A percentile compares a stretch with the other conserved stretches of the same genome.
phyloP scores from a whole-genome alignment of 2,888 invertebrate genomes.

The Luffia ferchaultella region DNA sequence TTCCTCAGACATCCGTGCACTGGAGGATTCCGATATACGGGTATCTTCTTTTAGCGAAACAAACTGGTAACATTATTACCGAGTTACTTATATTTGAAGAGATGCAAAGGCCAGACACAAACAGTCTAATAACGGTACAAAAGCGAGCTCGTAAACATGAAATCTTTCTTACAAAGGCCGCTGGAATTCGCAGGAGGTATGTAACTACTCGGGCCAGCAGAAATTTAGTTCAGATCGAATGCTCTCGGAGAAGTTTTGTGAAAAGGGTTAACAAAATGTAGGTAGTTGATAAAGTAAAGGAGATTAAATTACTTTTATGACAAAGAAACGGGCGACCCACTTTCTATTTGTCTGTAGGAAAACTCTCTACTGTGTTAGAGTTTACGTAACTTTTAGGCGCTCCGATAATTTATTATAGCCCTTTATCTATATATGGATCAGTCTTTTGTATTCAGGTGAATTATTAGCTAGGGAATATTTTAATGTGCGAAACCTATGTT shows the following conservation, averaged over 20 bases:
- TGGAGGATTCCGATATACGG: background rate
- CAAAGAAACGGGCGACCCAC: constrained; percentile 29
- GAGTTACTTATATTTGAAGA: constrained; percentile 5
- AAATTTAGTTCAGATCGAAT: constrained; percentile 59
- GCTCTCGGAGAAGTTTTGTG: constrained; percentile 46
- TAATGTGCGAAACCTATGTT: no score
- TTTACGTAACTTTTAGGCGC: constrained; percentile 23
- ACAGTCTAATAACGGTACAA: constrained; percentile 50
- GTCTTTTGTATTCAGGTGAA: constrained; percentile 6
- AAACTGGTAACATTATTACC: background rate
- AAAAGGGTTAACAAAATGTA: constrained; percentile 49
- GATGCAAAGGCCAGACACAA: constrained; percentile 26
- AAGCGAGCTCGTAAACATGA: constrained; percentile 45
- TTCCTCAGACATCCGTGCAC: background rate
- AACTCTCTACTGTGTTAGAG: constrained; percentile 1
- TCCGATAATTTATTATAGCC: constrained; percentile 18
- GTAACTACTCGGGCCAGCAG: constrained; percentile 40
- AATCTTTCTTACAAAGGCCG: constrained; percentile 42
- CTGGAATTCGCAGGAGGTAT: constrained; percentile 41
- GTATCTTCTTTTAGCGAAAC: background rate
- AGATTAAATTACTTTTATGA: constrained; percentile 50
- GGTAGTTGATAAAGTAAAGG: constrained; percentile 35
- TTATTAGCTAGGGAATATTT: no score
- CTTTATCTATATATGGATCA: constrained; percentile 11
- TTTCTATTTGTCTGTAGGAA: constrained; percentile 21